Percentiles rank a stretch among this genome's conserved stretches.
phyloP scores from a whole-genome alignment of 2,113 vertebrate species.

The Muntiacus reevesi region DNA sequence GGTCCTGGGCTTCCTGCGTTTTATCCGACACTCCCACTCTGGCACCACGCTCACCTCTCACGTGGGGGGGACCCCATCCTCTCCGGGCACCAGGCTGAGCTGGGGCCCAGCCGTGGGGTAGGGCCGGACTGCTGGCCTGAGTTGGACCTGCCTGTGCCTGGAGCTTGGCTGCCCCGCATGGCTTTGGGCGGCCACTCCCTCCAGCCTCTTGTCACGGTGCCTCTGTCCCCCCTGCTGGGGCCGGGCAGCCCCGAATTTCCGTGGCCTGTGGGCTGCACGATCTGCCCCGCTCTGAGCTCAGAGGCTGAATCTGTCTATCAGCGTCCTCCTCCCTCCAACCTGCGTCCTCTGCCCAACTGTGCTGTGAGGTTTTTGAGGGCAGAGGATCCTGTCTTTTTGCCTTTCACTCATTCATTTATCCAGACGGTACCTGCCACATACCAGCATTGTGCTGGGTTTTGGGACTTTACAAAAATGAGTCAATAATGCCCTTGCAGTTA shows the following conservation, averaged over 20 bases:
- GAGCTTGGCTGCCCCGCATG: background rate
- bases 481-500: background rate
- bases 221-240: background rate
- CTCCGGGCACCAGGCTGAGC: background rate
- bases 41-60: background rate
- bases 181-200: background rate
- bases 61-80: background rate
- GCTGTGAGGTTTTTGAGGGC: background rate
- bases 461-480: background rate
- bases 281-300: background rate
- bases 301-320: too few species aligned
- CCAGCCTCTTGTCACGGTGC: accelerated
- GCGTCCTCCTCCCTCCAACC: background rate
- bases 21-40: background rate
- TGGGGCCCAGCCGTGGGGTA: background rate
- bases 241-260: background rate
- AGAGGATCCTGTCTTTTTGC: background rate
- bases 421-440: background rate
- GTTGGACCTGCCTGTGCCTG: background rate
- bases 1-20: background rate
- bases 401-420: background rate
- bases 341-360: background rate
- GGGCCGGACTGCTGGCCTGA: accelerated
- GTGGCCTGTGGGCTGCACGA: background rate
- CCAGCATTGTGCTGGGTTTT: background rate